These are phyloP conservation scores for Rhingia campestris DNA, from an alignment of 2,888 invertebrate genomes.

Conservation along the genomic window DNA sequence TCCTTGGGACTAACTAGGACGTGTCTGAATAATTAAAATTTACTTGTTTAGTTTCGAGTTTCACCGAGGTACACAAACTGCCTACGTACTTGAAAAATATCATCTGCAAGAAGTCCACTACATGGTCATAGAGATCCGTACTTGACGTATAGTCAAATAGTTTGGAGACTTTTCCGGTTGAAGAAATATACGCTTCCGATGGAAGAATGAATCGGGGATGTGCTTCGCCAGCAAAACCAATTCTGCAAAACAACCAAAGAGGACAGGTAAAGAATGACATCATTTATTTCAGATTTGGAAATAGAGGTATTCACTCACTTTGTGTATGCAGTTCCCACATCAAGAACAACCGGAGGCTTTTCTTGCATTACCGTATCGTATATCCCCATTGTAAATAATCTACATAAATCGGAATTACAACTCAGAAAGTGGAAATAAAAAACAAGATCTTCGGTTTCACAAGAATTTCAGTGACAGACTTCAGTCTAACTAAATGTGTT, in stretches of 20 bases:
- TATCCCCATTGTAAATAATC: conserved; percentile 85
- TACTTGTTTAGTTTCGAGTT: not conserved
- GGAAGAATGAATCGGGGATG: conserved; percentile 94
- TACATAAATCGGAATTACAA: not conserved
- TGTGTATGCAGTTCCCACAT: conserved; percentile 95
- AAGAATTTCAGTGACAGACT: too few relatives aligned
- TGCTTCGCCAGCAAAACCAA: conserved; percentile 95
- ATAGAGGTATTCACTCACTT: conserved; percentile 86
- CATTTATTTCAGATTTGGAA: conserved; percentile 57
- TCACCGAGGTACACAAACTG: not conserved
- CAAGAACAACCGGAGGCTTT: conserved; percentile 94
- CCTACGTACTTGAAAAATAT: conserved; percentile 92
- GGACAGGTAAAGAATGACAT: conserved; percentile 71
- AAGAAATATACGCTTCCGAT: conserved; percentile 88
- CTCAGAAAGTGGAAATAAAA: not conserved
- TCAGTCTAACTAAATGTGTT: too few relatives aligned
- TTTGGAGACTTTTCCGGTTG: conserved; percentile 85
- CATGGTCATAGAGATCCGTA: conserved; percentile 91
- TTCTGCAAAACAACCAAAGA: conserved; percentile 85
- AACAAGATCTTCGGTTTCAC: too few relatives aligned
- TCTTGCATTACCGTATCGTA: conserved; percentile 93
- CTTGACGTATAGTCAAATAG: conserved; percentile 87
- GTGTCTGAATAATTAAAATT: conserved; percentile 85
- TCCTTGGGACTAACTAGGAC: conserved; percentile 96
- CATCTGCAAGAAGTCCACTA: conserved; percentile 93